Evolutionary conservation across 2,888 invertebrate species (phyloP), one percentile per base, ranked within the genome.

Genomic region (Plebejus melissa): DNA sequence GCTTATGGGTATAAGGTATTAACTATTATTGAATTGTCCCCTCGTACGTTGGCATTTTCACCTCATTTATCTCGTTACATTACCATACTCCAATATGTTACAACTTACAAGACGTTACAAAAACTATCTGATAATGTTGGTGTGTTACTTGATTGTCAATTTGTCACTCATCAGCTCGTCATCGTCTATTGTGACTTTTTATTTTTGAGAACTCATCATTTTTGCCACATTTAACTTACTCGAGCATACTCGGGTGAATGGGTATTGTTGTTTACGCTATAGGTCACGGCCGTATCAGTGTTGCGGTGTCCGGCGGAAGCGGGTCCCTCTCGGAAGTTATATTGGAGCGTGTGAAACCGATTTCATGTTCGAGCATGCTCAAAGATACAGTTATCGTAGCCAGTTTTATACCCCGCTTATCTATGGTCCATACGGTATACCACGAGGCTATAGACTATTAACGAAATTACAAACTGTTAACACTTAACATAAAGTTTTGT

Each of bases 261-360:
- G 28, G 32, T 65, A 65, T 65, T 65, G 65, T 65, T 65, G 65
- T 65, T 36, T 65, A 65, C 65, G 36, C 32, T 65, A 74, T 80
- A 77, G 79, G 79, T 80, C 79, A 79, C 77, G 78, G 77, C 78
- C 77, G 77, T 80, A 79, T 79, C 78, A 78, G 78, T 76, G 77
- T 76, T 86, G 89, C 85, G 90, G 87, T 90, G 89, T 90, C 90
- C 91, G 91, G 84, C 89, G 92, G 92, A 92, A 87, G 87, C 81
- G 87, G 84, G 82, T 81, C 83, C 82, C 85, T 85, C 87, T 88
- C 87, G 88, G 89, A 88, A 87, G 84, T 81, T 81, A 79, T 85
- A 85, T 86, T 84, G 80, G 81, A 85, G 83, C 90, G 90, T 90
- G 90, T 87, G 90, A 90, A 90, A 83, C 76, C 82, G 79, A 80